Evolutionary conservation across 1,140 invertebrate species (phyloP).

Genomic region (Luehdorfia chinensis): DNA sequence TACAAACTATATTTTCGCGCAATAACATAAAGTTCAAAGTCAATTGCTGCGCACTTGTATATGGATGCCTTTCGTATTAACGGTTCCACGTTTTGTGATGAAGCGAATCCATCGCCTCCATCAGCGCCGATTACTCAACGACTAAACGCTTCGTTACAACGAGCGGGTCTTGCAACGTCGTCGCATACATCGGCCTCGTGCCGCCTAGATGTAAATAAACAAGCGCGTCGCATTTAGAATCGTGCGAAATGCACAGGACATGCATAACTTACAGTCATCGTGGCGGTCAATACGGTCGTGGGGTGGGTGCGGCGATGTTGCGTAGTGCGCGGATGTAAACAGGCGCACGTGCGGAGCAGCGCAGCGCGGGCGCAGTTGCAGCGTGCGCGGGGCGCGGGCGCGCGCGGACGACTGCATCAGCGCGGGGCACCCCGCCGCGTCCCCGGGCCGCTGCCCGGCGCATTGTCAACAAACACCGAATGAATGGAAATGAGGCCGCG

Average conservation of each 20-base stretch:
- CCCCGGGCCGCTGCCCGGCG: conserved; percentile 39
- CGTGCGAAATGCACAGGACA: conserved; percentile 46
- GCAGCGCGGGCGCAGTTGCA: conserved; percentile 41
- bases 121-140: conserved; percentile 12
- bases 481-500: conserved; percentile 66
- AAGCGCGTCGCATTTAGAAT: conserved; percentile 41
- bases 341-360: conserved; percentile 19
- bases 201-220: conserved; percentile 52
- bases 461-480: conserved; percentile 66
- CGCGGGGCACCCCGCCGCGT: conserved; percentile 43
- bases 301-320: neutral
- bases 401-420: conserved; percentile 53
- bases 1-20: conserved; percentile 16
- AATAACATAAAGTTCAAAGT: conserved; percentile 22
- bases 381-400: conserved; percentile 70
- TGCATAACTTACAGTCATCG: conserved; percentile 62
- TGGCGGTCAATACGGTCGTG: too few relatives aligned
- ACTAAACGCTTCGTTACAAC: too few relatives aligned
- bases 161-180: conserved; percentile 7
- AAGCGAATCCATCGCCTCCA: conserved; percentile 25
- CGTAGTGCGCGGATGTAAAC: conserved; percentile 11
- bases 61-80: conserved; percentile 30
- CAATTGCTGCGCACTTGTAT: conserved; percentile 13
- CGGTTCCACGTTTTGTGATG: conserved; percentile 29
- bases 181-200: conserved; percentile 11